phyloP scores from a whole-genome alignment of 2,888 invertebrate genomes.

The Trissonchulus latispiculum region DNA sequence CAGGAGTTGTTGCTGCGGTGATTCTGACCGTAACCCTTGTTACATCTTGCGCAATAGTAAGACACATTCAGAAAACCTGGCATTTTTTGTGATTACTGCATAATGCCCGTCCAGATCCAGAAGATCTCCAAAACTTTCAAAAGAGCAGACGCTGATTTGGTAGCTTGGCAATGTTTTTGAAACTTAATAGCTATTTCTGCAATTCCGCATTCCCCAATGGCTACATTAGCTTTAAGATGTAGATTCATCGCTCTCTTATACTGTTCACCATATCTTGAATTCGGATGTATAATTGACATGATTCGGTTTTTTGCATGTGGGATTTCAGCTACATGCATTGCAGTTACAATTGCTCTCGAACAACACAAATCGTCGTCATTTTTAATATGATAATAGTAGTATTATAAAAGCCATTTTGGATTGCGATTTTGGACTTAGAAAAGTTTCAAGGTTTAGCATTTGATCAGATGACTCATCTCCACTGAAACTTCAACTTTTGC shows the following conservation, averaged over 20 bases:
- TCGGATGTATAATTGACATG: too few relatives aligned
- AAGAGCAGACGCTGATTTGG: background rate
- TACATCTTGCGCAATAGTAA: background rate
- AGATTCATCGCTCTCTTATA: background rate
- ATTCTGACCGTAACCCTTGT: constrained; percentile 1
- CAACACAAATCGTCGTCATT: background rate
- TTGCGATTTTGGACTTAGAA: too few relatives aligned
- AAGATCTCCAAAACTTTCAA: background rate
- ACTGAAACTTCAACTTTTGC: too few relatives aligned
- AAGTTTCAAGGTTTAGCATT: too few relatives aligned
- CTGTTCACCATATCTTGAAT: background rate
- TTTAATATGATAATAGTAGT: too few relatives aligned
- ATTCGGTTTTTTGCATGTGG: background rate
- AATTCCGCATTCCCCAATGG: background rate
- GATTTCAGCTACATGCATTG: background rate
- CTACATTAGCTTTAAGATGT: background rate
- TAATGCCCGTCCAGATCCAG: background rate
- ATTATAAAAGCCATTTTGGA: too few relatives aligned
- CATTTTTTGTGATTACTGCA: background rate
- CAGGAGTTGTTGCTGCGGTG: background rate
- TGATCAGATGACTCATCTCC: too few relatives aligned
- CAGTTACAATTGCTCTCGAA: background rate
- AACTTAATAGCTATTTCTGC: background rate
- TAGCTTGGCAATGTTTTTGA: background rate
- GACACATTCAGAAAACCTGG: background rate